Evolutionary conservation across 2,888 invertebrate species (phyloP).

Genomic region (Meliscaeva auricollis): DNA sequence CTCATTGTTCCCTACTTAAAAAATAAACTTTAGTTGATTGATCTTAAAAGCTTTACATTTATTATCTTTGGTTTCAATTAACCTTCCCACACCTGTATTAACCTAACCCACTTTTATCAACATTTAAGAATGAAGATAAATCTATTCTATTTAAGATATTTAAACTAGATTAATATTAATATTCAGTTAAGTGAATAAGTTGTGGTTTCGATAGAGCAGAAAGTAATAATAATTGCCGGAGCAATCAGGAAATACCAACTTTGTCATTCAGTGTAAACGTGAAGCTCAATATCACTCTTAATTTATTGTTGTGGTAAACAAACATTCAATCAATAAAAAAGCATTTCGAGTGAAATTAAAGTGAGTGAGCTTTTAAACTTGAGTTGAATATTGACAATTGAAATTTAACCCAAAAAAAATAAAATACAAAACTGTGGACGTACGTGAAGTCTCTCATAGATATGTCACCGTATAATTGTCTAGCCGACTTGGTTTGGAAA

Average conservation of each 20-base stretch:
- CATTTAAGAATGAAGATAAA: neutral
- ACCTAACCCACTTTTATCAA: neutral
- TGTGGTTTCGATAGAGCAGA: slow-evolving; percentile 45
- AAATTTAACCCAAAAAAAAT: neutral
- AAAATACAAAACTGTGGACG: neutral
- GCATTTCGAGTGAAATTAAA: slow-evolving; percentile 1
- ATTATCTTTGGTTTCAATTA: no score
- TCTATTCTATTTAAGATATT: slow-evolving; percentile 24
- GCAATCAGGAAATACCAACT: slow-evolving; percentile 68
- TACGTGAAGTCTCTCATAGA: neutral
- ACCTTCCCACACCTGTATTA: neutral
- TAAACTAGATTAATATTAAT: slow-evolving; percentile 43
- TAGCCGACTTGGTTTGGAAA: neutral
- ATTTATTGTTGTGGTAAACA: neutral
- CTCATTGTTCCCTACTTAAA: no score
- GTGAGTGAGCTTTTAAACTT: slow-evolving; percentile 47
- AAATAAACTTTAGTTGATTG: no score
- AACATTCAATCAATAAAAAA: neutral
- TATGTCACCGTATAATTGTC: slow-evolving; percentile 14
- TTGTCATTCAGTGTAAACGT: neutral
- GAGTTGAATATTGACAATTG: slow-evolving; percentile 12
- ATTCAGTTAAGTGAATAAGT: slow-evolving; percentile 56
- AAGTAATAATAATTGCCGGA: slow-evolving; percentile 36
- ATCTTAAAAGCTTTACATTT: no score
- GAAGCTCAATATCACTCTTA: slow-evolving; percentile 24